phyloP scores from a whole-genome alignment of 2,113 vertebrate genomes.

The Bujurquina vittata region DNA sequence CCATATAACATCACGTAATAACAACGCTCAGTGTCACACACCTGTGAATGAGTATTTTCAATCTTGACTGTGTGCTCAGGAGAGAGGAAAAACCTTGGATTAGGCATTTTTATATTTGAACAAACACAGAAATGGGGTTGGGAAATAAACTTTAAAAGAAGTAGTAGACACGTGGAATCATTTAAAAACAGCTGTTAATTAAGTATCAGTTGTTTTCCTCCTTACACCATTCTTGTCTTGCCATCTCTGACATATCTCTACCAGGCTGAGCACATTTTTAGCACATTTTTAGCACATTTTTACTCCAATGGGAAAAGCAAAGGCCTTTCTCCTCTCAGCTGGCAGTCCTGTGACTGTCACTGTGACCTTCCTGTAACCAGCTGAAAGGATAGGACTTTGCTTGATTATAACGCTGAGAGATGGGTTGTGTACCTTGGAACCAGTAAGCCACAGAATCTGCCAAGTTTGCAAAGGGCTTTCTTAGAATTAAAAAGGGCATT shows the following conservation, averaged over 20 bases:
- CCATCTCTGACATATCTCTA: conserved; percentile 7
- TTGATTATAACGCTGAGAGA: conserved; percentile 60
- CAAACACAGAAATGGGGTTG: not conserved
- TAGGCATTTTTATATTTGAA: conserved; percentile 10
- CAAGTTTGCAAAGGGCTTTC: conserved; percentile 49
- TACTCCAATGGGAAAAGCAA: conserved; percentile 10
- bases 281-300: not conserved
- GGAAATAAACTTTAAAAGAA: not conserved
- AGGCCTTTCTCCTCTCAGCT: conserved; percentile 21
- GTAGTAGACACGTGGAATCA: not conserved
- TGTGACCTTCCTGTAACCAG: conserved; percentile 59
- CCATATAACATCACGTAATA: conserved; percentile 28
- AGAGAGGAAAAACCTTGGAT: not conserved
- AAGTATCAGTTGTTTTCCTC: not conserved
- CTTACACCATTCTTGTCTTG: not conserved
- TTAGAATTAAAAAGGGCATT: conserved; percentile 43
- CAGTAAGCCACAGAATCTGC: conserved; percentile 60
- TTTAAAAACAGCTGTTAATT: not conserved
- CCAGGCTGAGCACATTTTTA: conserved; percentile 4
- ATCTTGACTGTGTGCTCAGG: conserved; percentile 44
- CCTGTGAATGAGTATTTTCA: conserved; percentile 29
- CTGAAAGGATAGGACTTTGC: conserved; percentile 64
- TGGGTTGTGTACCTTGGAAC: conserved; percentile 69
- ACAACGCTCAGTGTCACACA: conserved; percentile 12
- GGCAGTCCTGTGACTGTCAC: conserved; percentile 50